Conservation (phyloP, 2,888 invertebrate species). For the Deilephila porcellus region DNA sequence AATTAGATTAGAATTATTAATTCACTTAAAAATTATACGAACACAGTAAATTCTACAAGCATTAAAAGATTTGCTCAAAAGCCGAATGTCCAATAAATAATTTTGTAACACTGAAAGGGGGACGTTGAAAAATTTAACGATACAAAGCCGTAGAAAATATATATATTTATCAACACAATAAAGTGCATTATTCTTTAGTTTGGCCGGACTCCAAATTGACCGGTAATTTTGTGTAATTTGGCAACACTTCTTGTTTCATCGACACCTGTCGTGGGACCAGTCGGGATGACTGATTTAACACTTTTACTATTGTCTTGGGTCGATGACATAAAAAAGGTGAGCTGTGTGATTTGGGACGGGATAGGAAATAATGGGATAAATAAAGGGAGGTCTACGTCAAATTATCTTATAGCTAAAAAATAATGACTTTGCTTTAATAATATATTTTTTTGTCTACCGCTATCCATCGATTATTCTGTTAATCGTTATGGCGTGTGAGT, state of each 20-base stretch:
- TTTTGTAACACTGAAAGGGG: neutral
- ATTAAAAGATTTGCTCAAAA: neutral
- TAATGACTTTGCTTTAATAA: too few relatives aligned
- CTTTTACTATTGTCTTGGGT: neutral
- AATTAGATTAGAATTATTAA: neutral
- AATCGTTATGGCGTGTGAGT: too few relatives aligned
- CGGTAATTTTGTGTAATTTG: slow-evolving; percentile 71
- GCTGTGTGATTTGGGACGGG: too few relatives aligned
- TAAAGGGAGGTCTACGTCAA: too few relatives aligned
- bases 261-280: slow-evolving; percentile 74
- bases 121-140: slow-evolving; percentile 8
- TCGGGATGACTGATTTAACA: neutral
- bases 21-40: neutral
- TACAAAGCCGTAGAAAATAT: neutral
- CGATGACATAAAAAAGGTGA: neutral
- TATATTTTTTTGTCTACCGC: too few relatives aligned
- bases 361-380: too few relatives aligned
- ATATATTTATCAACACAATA: slow-evolving; percentile 42
- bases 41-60: neutral
- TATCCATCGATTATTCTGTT: too few relatives aligned
- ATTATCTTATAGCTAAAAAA: too few relatives aligned
- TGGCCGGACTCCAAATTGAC: slow-evolving; percentile 71
- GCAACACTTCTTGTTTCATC: slow-evolving; percentile 63
- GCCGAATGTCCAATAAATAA: slow-evolving; percentile 8
- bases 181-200: slow-evolving; percentile 51